phyloP scores from a whole-genome alignment of 2,113 vertebrate species.

The Tachuris rubrigastra region DNA sequence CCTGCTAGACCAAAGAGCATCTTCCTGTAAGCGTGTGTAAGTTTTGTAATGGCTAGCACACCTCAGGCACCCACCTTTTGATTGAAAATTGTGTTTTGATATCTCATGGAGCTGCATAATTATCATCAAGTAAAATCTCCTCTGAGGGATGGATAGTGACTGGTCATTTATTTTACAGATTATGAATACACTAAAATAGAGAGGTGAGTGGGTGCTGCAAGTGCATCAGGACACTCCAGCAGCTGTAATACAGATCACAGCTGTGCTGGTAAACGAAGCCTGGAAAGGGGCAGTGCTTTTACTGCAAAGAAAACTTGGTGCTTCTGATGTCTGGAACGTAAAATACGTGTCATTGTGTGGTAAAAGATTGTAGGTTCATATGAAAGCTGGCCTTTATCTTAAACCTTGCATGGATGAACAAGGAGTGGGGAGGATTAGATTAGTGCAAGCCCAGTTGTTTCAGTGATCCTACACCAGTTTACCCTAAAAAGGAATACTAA shows the following conservation, averaged over 20 bases:
- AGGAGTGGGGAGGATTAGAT: background rate
- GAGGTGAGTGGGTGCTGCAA: background rate
- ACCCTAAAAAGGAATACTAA: background rate
- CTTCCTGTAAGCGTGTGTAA: background rate
- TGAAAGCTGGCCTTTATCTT: background rate
- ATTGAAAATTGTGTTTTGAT: background rate
- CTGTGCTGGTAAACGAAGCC: rapidly evolving
- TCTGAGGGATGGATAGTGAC: background rate
- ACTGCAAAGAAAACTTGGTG: rapidly evolving
- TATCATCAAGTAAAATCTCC: background rate
- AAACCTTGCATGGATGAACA: background rate
- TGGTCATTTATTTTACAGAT: background rate
- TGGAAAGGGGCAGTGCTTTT: background rate
- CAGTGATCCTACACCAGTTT: background rate
- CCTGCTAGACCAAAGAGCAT: background rate
- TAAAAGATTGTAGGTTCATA: background rate
- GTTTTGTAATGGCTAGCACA: background rate
- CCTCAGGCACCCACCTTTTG: background rate
- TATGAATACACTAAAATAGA: background rate
- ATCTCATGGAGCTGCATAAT: background rate
- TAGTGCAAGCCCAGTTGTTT: background rate
- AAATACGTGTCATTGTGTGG: background rate
- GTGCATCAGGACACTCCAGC: background rate
- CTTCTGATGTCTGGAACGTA: background rate
- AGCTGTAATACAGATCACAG: background rate